A percentile compares a stretch with the other conserved stretches of the same genome.
These are phyloP conservation scores for Philereme transversata DNA, from an alignment of 2,888 invertebrate genomes.

Conservation along the genomic window DNA sequence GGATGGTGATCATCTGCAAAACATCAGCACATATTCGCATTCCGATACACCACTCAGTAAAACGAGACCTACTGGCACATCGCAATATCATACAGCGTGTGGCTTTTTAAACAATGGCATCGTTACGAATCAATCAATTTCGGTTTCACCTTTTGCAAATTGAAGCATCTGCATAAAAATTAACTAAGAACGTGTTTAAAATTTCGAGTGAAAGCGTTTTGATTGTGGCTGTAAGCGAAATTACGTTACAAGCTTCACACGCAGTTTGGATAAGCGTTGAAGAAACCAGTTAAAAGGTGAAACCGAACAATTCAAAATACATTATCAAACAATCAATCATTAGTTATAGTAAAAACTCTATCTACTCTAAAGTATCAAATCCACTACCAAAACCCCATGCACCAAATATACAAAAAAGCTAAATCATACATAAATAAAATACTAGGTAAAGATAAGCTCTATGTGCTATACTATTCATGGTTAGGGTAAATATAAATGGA, in stretches of 20 bases:
- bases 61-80: conserved; percentile 70
- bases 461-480: conserved; percentile 55
- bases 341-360: conserved; percentile 41
- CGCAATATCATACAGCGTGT: conserved; percentile 68
- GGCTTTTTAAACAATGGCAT: conserved; percentile 49
- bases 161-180: conserved; percentile 33
- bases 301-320: conserved; percentile 54
- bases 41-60: conserved; percentile 80
- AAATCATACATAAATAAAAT: conserved; percentile 53
- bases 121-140: conserved; percentile 40
- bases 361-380: conserved; percentile 43
- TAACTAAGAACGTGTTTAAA: conserved; percentile 17
- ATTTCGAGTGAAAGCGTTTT: conserved; percentile 33
- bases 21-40: conserved; percentile 88
- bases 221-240: conserved; percentile 32
- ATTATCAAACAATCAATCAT: conserved; percentile 45
- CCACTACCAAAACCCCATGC: conserved; percentile 68
- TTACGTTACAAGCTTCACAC: conserved; percentile 37
- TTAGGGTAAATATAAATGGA: conserved; percentile 50
- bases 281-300: conserved; percentile 48
- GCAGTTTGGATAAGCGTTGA: conserved; percentile 32
- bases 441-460: conserved; percentile 67
- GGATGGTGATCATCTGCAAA: conserved; percentile 98
- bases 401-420: conserved; percentile 59
- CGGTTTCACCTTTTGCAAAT: conserved; percentile 54